Base-by-base conservation (phyloP, 2,113 vertebrate species). In the Beaufortia kweichowensis region DNA sequence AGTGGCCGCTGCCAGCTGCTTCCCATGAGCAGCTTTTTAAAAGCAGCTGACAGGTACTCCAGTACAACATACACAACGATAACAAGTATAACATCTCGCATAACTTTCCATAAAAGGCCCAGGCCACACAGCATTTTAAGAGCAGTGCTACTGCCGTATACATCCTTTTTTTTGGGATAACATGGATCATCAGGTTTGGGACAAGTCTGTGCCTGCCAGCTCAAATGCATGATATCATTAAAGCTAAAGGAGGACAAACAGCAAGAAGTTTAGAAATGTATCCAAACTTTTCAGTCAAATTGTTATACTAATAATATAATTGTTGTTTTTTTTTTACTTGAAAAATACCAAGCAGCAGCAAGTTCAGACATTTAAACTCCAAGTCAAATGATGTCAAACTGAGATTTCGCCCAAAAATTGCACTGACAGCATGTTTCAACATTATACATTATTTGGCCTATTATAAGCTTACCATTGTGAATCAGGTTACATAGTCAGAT, bases 21-120 rank as follows among this genome's bases (percentile, higher is more conserved):
- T 80, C 81, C 85, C 86, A 84, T 83, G 74, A 75, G 65, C 76
- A 41, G 26, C 63, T 84, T 87, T 86, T 87, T 86, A 87, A 86
- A 86, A 84, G 82, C 82, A 79, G 86, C 75, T 85, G 85, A 87
- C 84, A 80, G 83, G 78, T 76, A 33, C 41, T 61, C 33, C 19
- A 29, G 23, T 50, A 39, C 53, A 31, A 41, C 68, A 68, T 17
- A 73, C 61, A 48, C 6, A 21, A 21, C 23, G 62, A 2, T 28
- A 67, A 65, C 66, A 77, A n/a, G 29, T 43, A 50, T 6, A 65
- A 48, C 21, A 19, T 12, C 11, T 76, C 83, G 67, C 79, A 81
- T 60, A 73, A 39, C 8, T 39, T 39, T 39, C 35, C 35, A 39
- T n/a, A 35, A 53, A 19, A 53, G 48, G 19, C 48, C 48, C 48